phyloP scores from a whole-genome alignment of 2,888 invertebrate genomes.

The Cheilosia impressa region DNA sequence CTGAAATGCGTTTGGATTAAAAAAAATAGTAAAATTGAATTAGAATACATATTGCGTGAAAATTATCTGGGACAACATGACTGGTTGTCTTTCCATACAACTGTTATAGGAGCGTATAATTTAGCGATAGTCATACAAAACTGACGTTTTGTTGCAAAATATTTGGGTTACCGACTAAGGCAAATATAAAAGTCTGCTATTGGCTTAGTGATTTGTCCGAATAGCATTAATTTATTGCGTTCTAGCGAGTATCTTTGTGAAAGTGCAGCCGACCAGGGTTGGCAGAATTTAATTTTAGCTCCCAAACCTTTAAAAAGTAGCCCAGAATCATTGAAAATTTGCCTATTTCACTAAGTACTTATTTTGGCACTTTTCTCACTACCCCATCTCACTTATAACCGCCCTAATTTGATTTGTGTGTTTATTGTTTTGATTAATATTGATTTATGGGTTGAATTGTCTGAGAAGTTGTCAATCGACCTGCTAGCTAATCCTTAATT shows the following conservation, averaged over 20 bases:
- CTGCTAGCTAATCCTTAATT: too few species aligned
- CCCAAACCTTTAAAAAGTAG: too few species aligned
- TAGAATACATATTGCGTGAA: constrained; percentile 14
- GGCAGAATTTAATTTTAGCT: too few species aligned
- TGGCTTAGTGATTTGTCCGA: background rate
- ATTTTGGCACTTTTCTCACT: too few species aligned
- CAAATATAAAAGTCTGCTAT: background rate
- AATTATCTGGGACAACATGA: constrained; percentile 36
- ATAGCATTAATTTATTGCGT: background rate
- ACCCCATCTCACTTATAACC: too few species aligned
- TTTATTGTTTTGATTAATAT: too few species aligned
- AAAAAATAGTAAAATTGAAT: background rate
- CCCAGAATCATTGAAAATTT: too few species aligned
- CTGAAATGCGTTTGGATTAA: background rate
- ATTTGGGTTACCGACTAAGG: background rate
- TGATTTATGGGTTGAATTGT: too few species aligned
- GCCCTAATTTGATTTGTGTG: too few species aligned
- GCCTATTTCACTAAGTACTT: too few species aligned
- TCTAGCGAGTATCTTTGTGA: background rate
- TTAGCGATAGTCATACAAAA: background rate
- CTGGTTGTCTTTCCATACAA: background rate
- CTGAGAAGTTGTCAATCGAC: too few species aligned
- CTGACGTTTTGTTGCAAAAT: background rate
- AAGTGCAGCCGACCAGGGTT: too few species aligned
- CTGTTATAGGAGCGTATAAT: background rate